Percentiles rank a stretch among this genome's conserved stretches.
Conservation (phyloP, 2,888 invertebrate genomes). For the Phorcus lineatus region DNA sequence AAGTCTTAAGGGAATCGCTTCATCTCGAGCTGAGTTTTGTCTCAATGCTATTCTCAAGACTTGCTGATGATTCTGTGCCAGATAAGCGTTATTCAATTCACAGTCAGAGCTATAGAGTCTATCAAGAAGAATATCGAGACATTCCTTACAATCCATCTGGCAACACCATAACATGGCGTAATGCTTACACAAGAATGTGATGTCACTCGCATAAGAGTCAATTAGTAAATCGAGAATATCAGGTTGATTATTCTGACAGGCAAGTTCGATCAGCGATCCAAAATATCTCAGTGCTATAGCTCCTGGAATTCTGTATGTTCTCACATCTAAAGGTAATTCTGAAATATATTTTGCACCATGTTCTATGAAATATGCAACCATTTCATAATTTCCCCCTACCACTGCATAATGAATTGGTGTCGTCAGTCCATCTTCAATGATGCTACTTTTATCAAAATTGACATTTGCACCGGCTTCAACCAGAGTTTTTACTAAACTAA, state of each 20-base stretch:
- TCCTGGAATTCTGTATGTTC: neutral
- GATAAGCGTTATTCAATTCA: conserved; percentile 12
- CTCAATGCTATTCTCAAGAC: conserved; percentile 6
- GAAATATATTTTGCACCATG: conserved; percentile 1
- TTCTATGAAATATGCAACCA: conserved; percentile 9
- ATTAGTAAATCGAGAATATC: neutral
- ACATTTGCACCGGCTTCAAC: conserved; percentile 12
- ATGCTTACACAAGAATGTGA: conserved; percentile 12
- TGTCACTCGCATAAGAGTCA: neutral
- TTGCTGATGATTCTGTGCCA: conserved; percentile 15
- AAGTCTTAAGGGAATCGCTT: neutral
- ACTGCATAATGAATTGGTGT: conserved; percentile 14
- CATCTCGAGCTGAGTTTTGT: neutral
- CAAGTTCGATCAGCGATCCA: neutral
- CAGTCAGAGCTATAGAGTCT: neutral
- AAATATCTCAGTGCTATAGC: neutral
- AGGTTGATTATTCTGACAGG: conserved; percentile 2
- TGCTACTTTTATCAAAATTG: neutral
- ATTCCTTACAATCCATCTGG: conserved; percentile 8
- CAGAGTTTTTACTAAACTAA: neutral
- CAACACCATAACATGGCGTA: conserved; percentile 9
- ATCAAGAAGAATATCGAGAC: neutral
- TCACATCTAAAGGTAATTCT: neutral
- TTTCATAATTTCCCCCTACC: conserved; percentile 2
- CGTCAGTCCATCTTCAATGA: neutral